Percentiles rank a stretch among this genome's conserved stretches.
phyloP scores from a whole-genome alignment of 1,140 invertebrate species.

The Calycopis cecrops region DNA sequence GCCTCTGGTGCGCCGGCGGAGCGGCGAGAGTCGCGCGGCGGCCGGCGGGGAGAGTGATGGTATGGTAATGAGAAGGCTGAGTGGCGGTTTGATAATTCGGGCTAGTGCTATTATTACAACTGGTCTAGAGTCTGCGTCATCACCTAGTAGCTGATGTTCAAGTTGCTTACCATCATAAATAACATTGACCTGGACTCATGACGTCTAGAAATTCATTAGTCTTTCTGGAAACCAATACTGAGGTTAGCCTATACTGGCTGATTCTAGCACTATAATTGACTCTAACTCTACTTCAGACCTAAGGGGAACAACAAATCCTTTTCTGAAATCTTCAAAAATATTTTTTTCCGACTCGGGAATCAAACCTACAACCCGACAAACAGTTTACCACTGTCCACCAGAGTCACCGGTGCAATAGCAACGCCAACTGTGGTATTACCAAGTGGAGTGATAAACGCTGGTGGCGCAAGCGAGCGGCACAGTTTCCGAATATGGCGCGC shows the following conservation, averaged over 20 bases:
- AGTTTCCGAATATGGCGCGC: slow-evolving; percentile 4
- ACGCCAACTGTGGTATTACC: not conserved
- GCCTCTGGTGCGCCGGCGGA: not conserved
- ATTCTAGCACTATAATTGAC: not conserved
- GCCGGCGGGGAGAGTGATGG: not conserved
- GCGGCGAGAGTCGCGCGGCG: not conserved
- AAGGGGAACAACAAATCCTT: too few species aligned
- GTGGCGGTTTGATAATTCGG: slow-evolving; percentile 1
- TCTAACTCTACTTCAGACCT: too few species aligned
- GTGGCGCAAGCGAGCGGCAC: not conserved
- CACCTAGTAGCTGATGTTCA: too few species aligned
- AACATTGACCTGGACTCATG: too few species aligned
- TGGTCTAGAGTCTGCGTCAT: not conserved
- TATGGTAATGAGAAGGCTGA: slow-evolving; percentile 1
- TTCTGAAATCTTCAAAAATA: too few species aligned
- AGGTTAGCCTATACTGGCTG: not conserved
- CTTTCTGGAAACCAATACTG: too few species aligned
- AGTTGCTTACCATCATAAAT: too few species aligned
- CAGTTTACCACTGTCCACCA: too few species aligned
- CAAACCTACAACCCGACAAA: too few species aligned
- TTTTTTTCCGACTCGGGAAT: too few species aligned
- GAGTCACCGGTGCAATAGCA: not conserved
- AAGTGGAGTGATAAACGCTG: not conserved
- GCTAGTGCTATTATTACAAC: not conserved
- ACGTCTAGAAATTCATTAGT: too few species aligned